Percentiles rank a stretch among this genome's conserved stretches.
phyloP scores from a whole-genome alignment of 2,888 invertebrate genomes.

The Mycalesis mineus region DNA sequence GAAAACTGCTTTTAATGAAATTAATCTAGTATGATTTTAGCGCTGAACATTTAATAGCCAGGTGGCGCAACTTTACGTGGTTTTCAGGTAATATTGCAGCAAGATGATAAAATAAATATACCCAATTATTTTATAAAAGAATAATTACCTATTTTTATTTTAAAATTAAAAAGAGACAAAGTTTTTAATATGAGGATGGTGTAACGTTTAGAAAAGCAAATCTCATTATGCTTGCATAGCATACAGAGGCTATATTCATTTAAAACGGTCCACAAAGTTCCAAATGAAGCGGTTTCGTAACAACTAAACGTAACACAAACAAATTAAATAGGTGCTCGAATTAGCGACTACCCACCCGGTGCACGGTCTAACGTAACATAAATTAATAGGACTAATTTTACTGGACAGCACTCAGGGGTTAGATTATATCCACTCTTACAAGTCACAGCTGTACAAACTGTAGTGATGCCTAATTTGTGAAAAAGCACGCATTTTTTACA shows the following conservation, averaged over 20 bases:
- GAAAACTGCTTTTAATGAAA: too few relatives aligned
- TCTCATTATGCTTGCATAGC: background rate
- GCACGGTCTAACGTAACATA: background rate
- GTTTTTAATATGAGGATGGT: background rate
- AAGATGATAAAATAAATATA: too few relatives aligned
- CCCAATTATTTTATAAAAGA: too few relatives aligned
- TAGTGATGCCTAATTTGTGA: too few relatives aligned
- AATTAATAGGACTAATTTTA: background rate
- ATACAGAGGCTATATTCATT: background rate
- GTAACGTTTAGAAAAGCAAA: background rate
- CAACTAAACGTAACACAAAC: conserved; percentile 11
- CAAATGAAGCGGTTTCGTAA: conserved; percentile 13
- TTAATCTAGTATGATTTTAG: too few relatives aligned
- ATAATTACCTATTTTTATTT: too few relatives aligned
- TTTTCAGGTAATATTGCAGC: too few relatives aligned
- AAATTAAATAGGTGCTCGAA: conserved; percentile 6
- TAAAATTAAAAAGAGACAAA: background rate
- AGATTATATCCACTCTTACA: too few relatives aligned
- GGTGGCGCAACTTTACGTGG: too few relatives aligned
- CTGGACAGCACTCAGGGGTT: background rate
- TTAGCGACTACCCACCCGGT: background rate
- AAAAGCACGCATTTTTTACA: too few relatives aligned
- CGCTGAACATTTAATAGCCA: too few relatives aligned
- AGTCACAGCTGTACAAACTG: too few relatives aligned
- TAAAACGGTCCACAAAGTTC: conserved; percentile 5